Evolutionary conservation across 1,140 invertebrate species (phyloP).

Genomic region (Drosophila lowei): DNA sequence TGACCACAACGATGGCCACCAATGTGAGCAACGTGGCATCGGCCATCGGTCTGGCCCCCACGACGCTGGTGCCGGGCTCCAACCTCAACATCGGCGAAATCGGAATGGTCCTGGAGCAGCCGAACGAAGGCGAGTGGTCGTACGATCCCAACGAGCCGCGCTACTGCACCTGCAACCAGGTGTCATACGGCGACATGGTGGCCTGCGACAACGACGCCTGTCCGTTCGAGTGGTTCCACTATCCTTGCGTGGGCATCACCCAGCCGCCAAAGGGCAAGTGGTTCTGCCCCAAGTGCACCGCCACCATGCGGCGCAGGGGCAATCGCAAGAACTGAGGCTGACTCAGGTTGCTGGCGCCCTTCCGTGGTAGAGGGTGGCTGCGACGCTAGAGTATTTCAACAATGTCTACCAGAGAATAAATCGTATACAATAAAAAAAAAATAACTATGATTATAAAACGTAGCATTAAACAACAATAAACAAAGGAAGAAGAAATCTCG

Average conservation of each 20-base stretch:
- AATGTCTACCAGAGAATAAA: neutral
- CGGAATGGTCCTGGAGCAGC: conserved; percentile 84
- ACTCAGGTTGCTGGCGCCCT: conserved; percentile 23
- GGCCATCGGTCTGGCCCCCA: conserved; percentile 29
- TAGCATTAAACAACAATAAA: too few species aligned
- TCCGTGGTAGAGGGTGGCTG: conserved; percentile 27
- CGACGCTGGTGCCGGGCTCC: conserved; percentile 39
- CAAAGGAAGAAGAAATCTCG: too few species aligned
- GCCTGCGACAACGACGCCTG: conserved; percentile 99
- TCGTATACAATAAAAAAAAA: neutral
- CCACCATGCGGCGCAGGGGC: conserved; percentile 93
- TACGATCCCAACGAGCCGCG: conserved; percentile 96
- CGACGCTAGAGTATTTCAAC: conserved; percentile 7
- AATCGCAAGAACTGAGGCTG: conserved; percentile 87
- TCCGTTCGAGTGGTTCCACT: conserved; percentile 99
- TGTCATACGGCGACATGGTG: conserved; percentile 99
- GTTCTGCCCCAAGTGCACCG: conserved; percentile 98
- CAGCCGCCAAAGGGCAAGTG: conserved; percentile 98
- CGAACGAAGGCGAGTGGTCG: conserved; percentile 89
- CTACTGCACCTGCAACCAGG: conserved; percentile 99
- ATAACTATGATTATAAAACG: too few species aligned
- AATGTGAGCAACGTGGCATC: too few species aligned
- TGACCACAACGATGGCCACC: neutral
- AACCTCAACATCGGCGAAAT: conserved; percentile 67
- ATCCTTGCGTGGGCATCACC: conserved; percentile 97